These are phyloP conservation scores for Choreutis nemorana DNA, from an alignment of 2,888 invertebrate species.

Conservation along the genomic window DNA sequence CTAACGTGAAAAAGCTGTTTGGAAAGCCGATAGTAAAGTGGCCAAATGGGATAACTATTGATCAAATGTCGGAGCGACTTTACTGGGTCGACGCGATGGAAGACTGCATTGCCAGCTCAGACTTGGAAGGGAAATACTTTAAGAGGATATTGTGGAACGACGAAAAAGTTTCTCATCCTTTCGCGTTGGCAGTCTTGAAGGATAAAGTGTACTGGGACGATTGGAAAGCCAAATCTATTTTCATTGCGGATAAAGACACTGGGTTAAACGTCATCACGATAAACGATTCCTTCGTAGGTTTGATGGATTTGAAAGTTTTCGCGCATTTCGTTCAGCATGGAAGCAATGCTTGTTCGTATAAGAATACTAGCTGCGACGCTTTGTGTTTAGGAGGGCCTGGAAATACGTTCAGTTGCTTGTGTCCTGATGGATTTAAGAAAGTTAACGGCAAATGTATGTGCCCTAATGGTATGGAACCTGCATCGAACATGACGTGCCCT, in stretches of 20 bases:
- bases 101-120: slow-evolving; percentile 81
- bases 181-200: slow-evolving; percentile 86
- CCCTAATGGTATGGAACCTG: slow-evolving; percentile 71
- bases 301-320: slow-evolving; percentile 85
- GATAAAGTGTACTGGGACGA: slow-evolving; percentile 91
- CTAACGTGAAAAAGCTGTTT: slow-evolving; percentile 70
- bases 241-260: slow-evolving; percentile 80
- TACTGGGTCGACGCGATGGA: slow-evolving; percentile 89
- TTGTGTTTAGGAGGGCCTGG: slow-evolving; percentile 82
- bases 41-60: slow-evolving; percentile 90
- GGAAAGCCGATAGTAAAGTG: slow-evolving; percentile 74
- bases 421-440: slow-evolving; percentile 78
- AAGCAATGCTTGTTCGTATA: slow-evolving; percentile 72
- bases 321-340: slow-evolving; percentile 80
- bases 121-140: slow-evolving; percentile 74
- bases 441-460: slow-evolving; percentile 74
- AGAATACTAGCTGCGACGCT: slow-evolving; percentile 71
- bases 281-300: slow-evolving; percentile 69
- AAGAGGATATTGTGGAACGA: slow-evolving; percentile 71
- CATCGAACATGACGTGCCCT: slow-evolving; percentile 75
- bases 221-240: slow-evolving; percentile 82
- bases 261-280: slow-evolving; percentile 70
- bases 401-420: slow-evolving; percentile 74
- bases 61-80: slow-evolving; percentile 80
- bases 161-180: slow-evolving; percentile 80